A percentile compares a stretch with the other conserved stretches of the same genome.
Evolutionary conservation across 2,888 invertebrate genomes (phyloP).

Genomic region (Stenoptilia bipunctidactyla): DNA sequence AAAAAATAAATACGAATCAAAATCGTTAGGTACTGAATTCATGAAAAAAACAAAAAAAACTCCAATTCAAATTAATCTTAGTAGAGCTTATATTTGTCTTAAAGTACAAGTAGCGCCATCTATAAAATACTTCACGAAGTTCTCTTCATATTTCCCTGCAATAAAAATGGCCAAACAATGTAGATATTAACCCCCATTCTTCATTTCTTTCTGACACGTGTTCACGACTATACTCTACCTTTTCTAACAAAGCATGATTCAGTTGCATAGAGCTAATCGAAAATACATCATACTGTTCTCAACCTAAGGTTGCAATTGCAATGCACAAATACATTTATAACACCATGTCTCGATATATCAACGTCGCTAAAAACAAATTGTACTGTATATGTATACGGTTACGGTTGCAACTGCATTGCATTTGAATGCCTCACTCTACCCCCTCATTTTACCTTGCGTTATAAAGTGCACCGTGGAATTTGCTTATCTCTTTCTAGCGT

Average conservation of each 20-base stretch:
- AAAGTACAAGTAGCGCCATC: conserved; percentile 48
- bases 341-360: too few species aligned
- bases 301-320: conserved; percentile 61
- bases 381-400: too few species aligned
- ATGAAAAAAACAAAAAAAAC: too few species aligned
- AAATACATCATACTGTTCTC: conserved; percentile 38
- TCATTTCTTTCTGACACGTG: conserved; percentile 23
- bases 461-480: conserved; percentile 51
- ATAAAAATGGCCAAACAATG: not conserved
- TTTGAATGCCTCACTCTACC: conserved; percentile 16
- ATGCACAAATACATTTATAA: too few species aligned
- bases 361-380: too few species aligned
- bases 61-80: too few species aligned
- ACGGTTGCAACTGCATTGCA: too few species aligned
- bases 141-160: conserved; percentile 29
- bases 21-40: too few species aligned
- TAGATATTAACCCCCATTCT: not conserved
- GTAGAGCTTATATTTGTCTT: not conserved
- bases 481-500: conserved; percentile 50
- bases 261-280: conserved; percentile 33
- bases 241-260: conserved; percentile 30
- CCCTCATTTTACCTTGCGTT: conserved; percentile 32
- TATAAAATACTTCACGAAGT: conserved; percentile 37
- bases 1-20: too few species aligned
- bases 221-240: conserved; percentile 28